Evolutionary conservation across 2,888 invertebrate species (phyloP).

Genomic region (Tetragnatha montana): DNA sequence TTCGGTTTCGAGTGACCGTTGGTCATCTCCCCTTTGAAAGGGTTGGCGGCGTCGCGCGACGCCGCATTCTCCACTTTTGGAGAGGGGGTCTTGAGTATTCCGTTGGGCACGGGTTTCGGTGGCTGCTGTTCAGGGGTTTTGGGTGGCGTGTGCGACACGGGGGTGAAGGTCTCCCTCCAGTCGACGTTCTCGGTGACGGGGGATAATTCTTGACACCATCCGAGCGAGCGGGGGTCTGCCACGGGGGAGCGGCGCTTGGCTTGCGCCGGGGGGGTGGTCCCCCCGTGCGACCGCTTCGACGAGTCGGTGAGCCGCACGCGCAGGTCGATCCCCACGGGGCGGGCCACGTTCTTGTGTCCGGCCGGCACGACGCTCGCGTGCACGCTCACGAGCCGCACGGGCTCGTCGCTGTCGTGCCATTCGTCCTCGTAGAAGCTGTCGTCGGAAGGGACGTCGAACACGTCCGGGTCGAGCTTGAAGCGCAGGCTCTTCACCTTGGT

Average conservation of each 20-base stretch:
- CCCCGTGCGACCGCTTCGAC: constrained; percentile 53
- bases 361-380: constrained; percentile 68
- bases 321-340: constrained; percentile 64
- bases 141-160: background rate
- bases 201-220: constrained; percentile 66
- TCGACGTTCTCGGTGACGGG: constrained; percentile 67
- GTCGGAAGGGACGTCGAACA: constrained; percentile 67
- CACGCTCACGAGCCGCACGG: constrained; percentile 60
- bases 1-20: constrained; percentile 22
- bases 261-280: constrained; percentile 49
- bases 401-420: constrained; percentile 42
- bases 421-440: constrained; percentile 66
- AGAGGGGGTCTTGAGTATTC: constrained; percentile 58
- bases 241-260: constrained; percentile 60
- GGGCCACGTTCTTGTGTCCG: constrained; percentile 65
- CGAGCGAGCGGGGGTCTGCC: constrained; percentile 36
- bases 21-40: constrained; percentile 46
- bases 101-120: constrained; percentile 46
- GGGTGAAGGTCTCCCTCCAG: constrained; percentile 58
- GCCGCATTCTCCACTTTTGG: constrained; percentile 36
- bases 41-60: constrained; percentile 36
- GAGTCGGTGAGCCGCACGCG: constrained; percentile 53
- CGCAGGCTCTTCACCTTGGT: constrained; percentile 67
- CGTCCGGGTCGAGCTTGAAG: constrained; percentile 68
- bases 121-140: background rate